These are phyloP conservation scores for Scaptodrosophila latifasciaeformis DNA, from an alignment of 2,888 invertebrate species.

Conservation along the genomic window DNA sequence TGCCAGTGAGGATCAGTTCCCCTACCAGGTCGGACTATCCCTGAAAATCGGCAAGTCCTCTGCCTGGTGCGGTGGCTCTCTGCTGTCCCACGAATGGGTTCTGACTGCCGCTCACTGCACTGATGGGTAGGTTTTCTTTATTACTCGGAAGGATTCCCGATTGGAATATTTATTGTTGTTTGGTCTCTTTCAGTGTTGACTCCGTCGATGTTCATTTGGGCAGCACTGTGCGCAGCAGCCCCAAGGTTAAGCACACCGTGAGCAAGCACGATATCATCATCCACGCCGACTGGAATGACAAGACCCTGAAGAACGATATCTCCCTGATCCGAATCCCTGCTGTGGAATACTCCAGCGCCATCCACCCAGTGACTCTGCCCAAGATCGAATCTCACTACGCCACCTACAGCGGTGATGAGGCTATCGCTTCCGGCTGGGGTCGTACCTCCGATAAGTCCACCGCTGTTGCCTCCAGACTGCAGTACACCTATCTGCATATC, in stretches of 20 bases:
- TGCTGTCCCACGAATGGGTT: constrained; percentile 59
- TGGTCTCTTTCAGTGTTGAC: constrained; percentile 21
- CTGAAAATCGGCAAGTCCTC: constrained; percentile 33
- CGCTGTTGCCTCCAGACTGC: constrained; percentile 39
- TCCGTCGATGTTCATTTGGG: constrained; percentile 54
- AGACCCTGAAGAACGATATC: constrained; percentile 57
- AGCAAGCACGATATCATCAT: constrained; percentile 35
- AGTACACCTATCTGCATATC: constrained; percentile 46
- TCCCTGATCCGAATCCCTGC: constrained; percentile 48
- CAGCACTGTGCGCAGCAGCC: constrained; percentile 34
- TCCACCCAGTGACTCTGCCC: constrained; percentile 51
- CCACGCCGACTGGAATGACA: constrained; percentile 48
- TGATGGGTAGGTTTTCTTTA: constrained; percentile 39
- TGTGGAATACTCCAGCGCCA: constrained; percentile 38
- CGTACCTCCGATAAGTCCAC: constrained; percentile 47
- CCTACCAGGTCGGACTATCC: constrained; percentile 64
- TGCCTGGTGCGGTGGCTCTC: constrained; percentile 66
- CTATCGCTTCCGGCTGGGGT: constrained; percentile 70
- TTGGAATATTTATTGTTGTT: neutral
- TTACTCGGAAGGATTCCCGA: neutral
- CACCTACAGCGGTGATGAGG: constrained; percentile 39
- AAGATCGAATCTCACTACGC: constrained; percentile 35
- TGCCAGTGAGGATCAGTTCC: constrained; percentile 49
- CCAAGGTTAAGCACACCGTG: constrained; percentile 32
- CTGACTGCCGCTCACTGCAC: constrained; percentile 71